Conservation (phyloP, 2,888 invertebrate species). For the Calliopum simillimum region DNA sequence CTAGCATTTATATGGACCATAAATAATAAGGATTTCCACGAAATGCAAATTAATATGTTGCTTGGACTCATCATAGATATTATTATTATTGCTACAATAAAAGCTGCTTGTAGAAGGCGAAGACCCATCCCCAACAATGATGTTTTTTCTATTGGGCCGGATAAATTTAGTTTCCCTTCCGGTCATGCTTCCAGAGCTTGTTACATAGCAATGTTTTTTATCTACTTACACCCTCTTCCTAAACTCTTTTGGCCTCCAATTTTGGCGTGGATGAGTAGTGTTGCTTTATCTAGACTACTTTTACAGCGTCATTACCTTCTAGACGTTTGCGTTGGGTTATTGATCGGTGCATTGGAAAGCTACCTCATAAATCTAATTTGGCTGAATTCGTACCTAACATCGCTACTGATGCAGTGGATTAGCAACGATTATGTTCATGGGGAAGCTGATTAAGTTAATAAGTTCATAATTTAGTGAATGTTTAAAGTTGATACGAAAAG, state of each 20-base stretch:
- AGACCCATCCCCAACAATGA: constrained; percentile 80
- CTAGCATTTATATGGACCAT: constrained; percentile 82
- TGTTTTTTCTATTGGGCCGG: constrained; percentile 81
- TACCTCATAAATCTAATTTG: constrained; percentile 24
- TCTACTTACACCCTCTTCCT: constrained; percentile 73
- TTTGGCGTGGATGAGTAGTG: constrained; percentile 79
- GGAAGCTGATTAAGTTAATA: too few species aligned
- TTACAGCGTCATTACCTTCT: constrained; percentile 88
- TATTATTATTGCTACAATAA: constrained; percentile 78
- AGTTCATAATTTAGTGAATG: too few species aligned
- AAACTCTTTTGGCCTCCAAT: constrained; percentile 74
- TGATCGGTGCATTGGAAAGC: constrained; percentile 72
- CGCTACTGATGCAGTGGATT: neutral
- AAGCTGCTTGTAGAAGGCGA: constrained; percentile 81
- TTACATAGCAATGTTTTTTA: constrained; percentile 80
- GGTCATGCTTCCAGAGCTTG: constrained; percentile 91
- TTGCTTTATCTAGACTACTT: constrained; percentile 84
- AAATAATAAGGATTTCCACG: constrained; percentile 76
- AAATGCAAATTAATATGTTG: constrained; percentile 87
- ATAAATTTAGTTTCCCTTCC: constrained; percentile 93
- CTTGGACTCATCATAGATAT: constrained; percentile 85
- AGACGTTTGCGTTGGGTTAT: constrained; percentile 83
- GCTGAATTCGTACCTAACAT: neutral
- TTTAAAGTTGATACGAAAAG: too few species aligned
- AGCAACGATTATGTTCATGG: neutral